These are phyloP conservation scores for Tor tambroides DNA, from an alignment of 2,113 vertebrate genomes.

Conservation along the genomic window DNA sequence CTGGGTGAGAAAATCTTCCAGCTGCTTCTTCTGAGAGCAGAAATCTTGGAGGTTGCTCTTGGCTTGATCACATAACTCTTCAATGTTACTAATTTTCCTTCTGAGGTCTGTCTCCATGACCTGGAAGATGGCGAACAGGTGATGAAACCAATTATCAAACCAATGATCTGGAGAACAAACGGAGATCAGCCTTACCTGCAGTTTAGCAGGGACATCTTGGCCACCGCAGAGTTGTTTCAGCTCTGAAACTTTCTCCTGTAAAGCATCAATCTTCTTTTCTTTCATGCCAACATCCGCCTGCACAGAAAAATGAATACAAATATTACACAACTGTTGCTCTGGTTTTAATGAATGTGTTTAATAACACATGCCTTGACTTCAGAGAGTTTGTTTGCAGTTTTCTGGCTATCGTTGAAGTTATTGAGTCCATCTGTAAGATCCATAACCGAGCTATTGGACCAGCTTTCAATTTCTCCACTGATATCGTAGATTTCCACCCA, in stretches of 20 bases:
- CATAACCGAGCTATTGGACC: slow-evolving; percentile 80
- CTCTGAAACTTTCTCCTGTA: slow-evolving; percentile 84
- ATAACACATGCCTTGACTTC: slow-evolving; percentile 80
- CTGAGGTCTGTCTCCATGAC: slow-evolving; percentile 87
- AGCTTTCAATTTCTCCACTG: slow-evolving; percentile 87
- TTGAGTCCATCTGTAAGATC: slow-evolving; percentile 83
- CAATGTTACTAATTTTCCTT: slow-evolving; percentile 84
- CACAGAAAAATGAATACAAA: slow-evolving; percentile 29
- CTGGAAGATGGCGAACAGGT: slow-evolving; percentile 67
- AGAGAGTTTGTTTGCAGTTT: slow-evolving; percentile 77
- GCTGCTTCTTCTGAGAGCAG: slow-evolving; percentile 80
- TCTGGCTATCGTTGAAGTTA: slow-evolving; percentile 83
- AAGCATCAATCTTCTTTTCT: slow-evolving; percentile 81
- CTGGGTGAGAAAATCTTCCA: slow-evolving; percentile 84
- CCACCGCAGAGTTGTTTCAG: slow-evolving; percentile 81
- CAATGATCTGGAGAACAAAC: neutral
- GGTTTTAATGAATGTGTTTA: slow-evolving; percentile 8
- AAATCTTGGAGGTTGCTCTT: slow-evolving; percentile 86
- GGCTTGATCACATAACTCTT: slow-evolving; percentile 83
- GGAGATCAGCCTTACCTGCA: slow-evolving; percentile 80
- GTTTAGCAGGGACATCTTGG: slow-evolving; percentile 83
- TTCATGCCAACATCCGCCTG: slow-evolving; percentile 84
- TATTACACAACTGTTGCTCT: slow-evolving; percentile 7
- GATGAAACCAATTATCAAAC: neutral
- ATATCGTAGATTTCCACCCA: slow-evolving; percentile 88